Percentiles rank a stretch among this genome's conserved stretches.
Evolutionary conservation across 1,140 invertebrate species (phyloP).

Genomic region (Temnothorax curvispinosus): DNA sequence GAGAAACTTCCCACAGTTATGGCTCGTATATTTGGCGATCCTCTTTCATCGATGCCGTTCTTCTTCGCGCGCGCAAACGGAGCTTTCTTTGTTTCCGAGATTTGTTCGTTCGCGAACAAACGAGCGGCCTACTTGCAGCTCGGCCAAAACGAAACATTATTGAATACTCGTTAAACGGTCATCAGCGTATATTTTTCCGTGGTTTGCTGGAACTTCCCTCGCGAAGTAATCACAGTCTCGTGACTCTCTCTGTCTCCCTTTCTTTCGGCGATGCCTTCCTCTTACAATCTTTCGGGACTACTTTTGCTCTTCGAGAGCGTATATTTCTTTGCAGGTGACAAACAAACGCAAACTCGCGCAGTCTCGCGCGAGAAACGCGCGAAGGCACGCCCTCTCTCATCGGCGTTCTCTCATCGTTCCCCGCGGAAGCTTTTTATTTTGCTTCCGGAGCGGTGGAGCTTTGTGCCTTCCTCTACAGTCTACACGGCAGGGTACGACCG

Average conservation of each 20-base stretch:
- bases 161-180: constrained; percentile 77
- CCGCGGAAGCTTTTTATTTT: constrained; percentile 56
- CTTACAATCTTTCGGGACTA: constrained; percentile 27
- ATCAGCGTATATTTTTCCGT: constrained; percentile 69
- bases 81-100: constrained; percentile 36
- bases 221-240: constrained; percentile 46
- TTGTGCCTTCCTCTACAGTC: constrained; percentile 31
- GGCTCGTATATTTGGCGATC: constrained; percentile 1
- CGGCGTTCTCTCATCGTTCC: neutral
- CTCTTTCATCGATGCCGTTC: constrained; percentile 23
- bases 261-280: neutral
- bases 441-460: constrained; percentile 34
- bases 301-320: neutral
- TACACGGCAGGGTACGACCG: neutral
- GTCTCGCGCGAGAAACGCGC: constrained; percentile 13
- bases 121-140: constrained; percentile 41
- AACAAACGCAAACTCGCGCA: constrained; percentile 28
- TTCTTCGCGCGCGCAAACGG: neutral
- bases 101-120: constrained; percentile 40
- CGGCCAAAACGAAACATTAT: constrained; percentile 76
- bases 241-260: neutral
- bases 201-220: constrained; percentile 10
- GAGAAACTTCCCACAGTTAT: constrained; percentile 58
- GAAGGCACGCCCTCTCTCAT: constrained; percentile 30
- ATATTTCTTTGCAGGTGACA: constrained; percentile 26